Evolutionary conservation across 1,140 invertebrate species (phyloP).

Genomic region (Drosophila lini): DNA sequence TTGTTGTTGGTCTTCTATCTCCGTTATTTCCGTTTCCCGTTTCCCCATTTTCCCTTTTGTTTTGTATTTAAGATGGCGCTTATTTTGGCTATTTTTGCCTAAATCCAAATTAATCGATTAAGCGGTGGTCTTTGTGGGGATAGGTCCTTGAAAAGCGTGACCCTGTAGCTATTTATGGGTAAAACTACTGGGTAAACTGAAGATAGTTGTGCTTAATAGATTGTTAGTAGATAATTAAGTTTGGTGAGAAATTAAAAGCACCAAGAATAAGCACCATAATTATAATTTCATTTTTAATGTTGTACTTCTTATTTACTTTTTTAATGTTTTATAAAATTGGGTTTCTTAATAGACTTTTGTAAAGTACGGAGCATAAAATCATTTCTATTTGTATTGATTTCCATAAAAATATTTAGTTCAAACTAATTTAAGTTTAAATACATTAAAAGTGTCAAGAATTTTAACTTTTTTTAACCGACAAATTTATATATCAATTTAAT

Average conservation of each 20-base stretch:
- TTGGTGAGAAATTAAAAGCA: neutral
- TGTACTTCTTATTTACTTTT: too few relatives aligned
- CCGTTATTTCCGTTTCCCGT: slow-evolving; percentile 36
- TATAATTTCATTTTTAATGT: neutral
- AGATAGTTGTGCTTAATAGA: slow-evolving; percentile 10
- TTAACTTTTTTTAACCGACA: too few relatives aligned
- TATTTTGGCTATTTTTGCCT: slow-evolving; percentile 24
- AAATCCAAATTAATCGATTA: slow-evolving; percentile 42
- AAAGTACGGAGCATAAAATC: too few relatives aligned
- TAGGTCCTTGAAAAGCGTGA: slow-evolving; percentile 21
- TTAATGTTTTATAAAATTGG: too few relatives aligned
- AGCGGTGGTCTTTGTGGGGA: slow-evolving; percentile 18
- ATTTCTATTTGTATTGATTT: neutral
- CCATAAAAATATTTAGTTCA: neutral
- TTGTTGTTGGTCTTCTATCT: slow-evolving; percentile 42
- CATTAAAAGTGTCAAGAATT: too few relatives aligned
- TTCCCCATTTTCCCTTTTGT: slow-evolving; percentile 23
- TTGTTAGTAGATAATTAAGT: neutral
- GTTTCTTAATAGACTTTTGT: too few relatives aligned
- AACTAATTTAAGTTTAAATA: too few relatives aligned
- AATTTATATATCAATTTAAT: too few relatives aligned
- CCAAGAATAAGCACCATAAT: neutral
- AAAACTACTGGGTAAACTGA: neutral
- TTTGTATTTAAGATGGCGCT: slow-evolving; percentile 51
- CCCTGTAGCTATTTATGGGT: neutral